Percentiles rank a stretch among this genome's conserved stretches.
These are phyloP conservation scores for Zosterops borbonicus DNA, from an alignment of 2,113 vertebrate species.

Conservation along the genomic window DNA sequence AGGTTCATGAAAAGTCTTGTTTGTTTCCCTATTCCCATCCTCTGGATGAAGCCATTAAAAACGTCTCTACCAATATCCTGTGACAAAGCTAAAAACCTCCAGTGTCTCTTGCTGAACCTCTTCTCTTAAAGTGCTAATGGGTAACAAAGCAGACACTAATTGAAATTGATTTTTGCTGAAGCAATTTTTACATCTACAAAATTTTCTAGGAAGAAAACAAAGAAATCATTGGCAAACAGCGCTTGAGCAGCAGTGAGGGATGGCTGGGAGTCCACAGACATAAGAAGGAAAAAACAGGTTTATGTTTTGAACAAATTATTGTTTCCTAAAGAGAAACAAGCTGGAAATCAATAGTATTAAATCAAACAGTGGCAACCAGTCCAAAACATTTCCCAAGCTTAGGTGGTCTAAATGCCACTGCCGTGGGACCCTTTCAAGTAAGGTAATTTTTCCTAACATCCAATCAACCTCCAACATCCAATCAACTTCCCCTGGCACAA, in stretches of 20 bases:
- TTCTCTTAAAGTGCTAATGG: background rate
- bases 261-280: background rate
- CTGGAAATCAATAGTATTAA: background rate
- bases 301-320: background rate
- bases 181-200: background rate
- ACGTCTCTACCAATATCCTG: background rate
- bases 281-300: background rate
- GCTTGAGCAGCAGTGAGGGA: background rate
- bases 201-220: background rate
- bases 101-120: background rate
- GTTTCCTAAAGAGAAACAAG: background rate
- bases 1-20: background rate
- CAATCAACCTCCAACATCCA: background rate
- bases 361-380: background rate
- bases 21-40: background rate
- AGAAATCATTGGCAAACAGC: background rate
- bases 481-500: background rate
- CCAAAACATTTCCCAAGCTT: background rate
- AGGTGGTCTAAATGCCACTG: background rate
- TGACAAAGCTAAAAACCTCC: background rate
- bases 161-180: background rate
- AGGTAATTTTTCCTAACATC: background rate
- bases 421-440: rapidly evolving
- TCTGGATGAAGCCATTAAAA: background rate
- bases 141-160: background rate